A percentile compares a stretch with the other conserved stretches of the same genome.
Evolutionary conservation across 1,140 invertebrate species (phyloP).

Genomic region (Aphelenchoides fujianensis): DNA sequence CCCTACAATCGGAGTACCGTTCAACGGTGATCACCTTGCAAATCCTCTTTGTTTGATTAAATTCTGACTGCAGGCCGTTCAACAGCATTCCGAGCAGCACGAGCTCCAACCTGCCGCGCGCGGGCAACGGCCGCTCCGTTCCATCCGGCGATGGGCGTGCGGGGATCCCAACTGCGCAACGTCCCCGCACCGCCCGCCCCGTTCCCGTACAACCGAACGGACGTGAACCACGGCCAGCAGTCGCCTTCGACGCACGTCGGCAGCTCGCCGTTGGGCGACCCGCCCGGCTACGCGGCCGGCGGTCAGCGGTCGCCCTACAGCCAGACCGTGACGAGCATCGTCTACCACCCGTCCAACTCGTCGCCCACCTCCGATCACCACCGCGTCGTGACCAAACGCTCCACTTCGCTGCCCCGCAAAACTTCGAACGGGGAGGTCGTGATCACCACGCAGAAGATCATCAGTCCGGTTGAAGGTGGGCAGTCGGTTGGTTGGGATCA

Average conservation of each 20-base stretch:
- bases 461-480: neutral
- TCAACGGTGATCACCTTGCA: neutral
- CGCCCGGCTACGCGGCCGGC: neutral
- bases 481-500: neutral
- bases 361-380: neutral
- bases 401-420: conserved; percentile 12
- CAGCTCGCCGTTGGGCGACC: neutral
- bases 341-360: neutral
- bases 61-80: neutral
- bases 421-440: neutral
- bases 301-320: too few species aligned
- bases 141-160: conserved; percentile 9
- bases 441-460: neutral
- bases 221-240: neutral
- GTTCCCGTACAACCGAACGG: neutral
- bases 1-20: neutral
- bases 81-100: neutral
- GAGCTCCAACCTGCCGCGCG: neutral
- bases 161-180: conserved; percentile 5
- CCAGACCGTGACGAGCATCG: neutral
- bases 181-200: neutral
- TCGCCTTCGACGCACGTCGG: neutral
- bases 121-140: neutral
- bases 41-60: neutral
- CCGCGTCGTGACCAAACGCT: conserved; percentile 1